phyloP scores from a whole-genome alignment of 1,140 invertebrate genomes.

The Aphelinus certus region DNA sequence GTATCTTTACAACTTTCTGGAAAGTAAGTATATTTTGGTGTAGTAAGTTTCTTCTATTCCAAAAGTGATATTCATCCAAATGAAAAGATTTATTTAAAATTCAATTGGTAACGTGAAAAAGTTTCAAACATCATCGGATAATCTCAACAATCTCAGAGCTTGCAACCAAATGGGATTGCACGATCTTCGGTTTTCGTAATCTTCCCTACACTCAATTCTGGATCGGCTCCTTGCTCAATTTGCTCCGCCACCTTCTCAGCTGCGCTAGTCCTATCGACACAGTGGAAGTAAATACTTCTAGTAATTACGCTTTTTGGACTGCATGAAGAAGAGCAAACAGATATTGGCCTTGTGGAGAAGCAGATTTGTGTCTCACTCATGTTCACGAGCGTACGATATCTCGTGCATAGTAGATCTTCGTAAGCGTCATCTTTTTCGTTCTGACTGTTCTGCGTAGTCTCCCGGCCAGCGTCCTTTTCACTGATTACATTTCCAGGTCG shows the following conservation, averaged over 20 bases:
- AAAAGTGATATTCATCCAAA: too few species aligned
- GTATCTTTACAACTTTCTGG: too few species aligned
- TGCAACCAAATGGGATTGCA: slow-evolving; percentile 37
- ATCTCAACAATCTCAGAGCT: neutral
- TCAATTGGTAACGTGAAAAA: too few species aligned
- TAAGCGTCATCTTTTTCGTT: neutral
- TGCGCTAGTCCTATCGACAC: slow-evolving; percentile 44
- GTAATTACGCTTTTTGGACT: too few species aligned
- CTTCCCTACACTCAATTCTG: slow-evolving; percentile 62
- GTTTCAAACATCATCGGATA: too few species aligned
- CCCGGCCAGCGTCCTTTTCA: slow-evolving; percentile 51
- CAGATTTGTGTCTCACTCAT: slow-evolving; percentile 66
- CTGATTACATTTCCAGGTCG: slow-evolving; percentile 64
- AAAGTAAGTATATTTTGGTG: too few species aligned
- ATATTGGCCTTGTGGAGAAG: slow-evolving; percentile 52
- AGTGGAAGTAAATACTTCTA: too few species aligned
- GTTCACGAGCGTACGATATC: slow-evolving; percentile 63
- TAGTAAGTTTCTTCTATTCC: too few species aligned
- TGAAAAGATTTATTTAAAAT: too few species aligned
- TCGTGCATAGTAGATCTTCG: slow-evolving; percentile 38
- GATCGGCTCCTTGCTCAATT: slow-evolving; percentile 65
- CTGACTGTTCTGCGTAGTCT: neutral
- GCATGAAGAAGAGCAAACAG: too few species aligned
- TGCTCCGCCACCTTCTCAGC: slow-evolving; percentile 58
- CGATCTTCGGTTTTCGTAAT: slow-evolving; percentile 34